phyloP scores from a whole-genome alignment of 2,113 vertebrate species.

The Phrynocephalus versicolor region DNA sequence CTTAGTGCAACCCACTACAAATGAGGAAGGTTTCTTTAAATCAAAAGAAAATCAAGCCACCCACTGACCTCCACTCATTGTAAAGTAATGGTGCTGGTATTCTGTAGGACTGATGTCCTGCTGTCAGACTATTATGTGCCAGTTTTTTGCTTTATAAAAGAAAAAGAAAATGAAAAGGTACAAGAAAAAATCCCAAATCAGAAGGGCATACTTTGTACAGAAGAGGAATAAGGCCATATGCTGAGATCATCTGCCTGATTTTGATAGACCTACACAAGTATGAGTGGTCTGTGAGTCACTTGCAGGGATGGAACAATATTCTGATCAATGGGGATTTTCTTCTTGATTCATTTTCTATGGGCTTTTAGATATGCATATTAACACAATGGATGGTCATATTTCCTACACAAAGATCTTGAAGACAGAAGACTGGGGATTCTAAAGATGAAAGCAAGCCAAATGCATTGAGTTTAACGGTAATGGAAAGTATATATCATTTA shows the following conservation, averaged over 20 bases:
- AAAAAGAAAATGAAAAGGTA: no score
- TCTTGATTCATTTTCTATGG: not conserved
- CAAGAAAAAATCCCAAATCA: conserved; percentile 15
- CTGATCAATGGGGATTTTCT: not conserved
- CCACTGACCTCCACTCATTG: not conserved
- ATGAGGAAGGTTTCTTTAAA: not conserved
- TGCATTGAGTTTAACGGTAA: not conserved
- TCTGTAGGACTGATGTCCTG: not conserved
- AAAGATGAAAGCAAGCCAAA: not conserved
- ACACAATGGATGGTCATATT: not conserved
- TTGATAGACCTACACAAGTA: not conserved
- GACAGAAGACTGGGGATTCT: not conserved
- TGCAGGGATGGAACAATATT: not conserved
- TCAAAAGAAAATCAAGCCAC: conserved; percentile 4
- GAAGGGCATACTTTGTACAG: not conserved
- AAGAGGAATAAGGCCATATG: not conserved
- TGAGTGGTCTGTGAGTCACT: not conserved
- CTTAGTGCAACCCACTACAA: not conserved
- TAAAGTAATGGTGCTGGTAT: conserved; percentile 6
- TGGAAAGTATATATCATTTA: not conserved
- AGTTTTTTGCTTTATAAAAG: not conserved
- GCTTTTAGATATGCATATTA: not conserved
- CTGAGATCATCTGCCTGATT: not conserved
- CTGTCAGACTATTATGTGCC: not conserved
- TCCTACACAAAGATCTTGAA: not conserved